Conservation (phyloP, 2,113 vertebrate species). For the Cyanoderma ruficeps region DNA sequence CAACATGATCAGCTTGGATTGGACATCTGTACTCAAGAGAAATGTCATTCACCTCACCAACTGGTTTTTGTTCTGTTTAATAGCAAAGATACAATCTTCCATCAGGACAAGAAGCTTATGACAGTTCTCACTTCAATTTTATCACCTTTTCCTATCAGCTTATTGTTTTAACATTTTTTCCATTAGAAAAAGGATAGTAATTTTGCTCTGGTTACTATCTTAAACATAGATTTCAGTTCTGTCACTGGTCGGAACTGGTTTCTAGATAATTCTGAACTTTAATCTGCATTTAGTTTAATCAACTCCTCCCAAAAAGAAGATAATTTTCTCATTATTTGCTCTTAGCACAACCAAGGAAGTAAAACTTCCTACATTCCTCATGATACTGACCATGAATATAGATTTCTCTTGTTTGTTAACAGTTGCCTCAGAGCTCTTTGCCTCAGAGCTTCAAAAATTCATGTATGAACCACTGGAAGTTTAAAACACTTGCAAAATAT, state of each 20-base stretch:
- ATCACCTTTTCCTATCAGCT: background rate
- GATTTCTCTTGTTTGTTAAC: background rate
- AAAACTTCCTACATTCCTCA: background rate
- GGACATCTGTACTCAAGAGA: background rate
- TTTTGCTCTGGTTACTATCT: background rate
- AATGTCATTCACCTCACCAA: background rate
- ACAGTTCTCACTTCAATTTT: background rate
- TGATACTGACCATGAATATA: background rate
- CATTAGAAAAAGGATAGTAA: background rate
- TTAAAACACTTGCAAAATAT: background rate
- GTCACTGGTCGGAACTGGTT: background rate
- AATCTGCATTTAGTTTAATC: background rate
- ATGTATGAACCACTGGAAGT: background rate
- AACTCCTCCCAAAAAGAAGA: background rate
- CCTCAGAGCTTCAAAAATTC: background rate
- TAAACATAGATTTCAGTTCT: background rate
- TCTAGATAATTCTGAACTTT: background rate
- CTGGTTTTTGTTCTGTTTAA: background rate
- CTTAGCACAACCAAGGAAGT: background rate
- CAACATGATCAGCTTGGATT: background rate
- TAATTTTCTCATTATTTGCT: background rate
- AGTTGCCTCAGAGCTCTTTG: background rate
- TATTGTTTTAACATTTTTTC: background rate
- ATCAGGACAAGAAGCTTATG: background rate
- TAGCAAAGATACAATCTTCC: background rate